phyloP scores from a whole-genome alignment of 2,888 invertebrate species.

The Penaeus monodon region DNA sequence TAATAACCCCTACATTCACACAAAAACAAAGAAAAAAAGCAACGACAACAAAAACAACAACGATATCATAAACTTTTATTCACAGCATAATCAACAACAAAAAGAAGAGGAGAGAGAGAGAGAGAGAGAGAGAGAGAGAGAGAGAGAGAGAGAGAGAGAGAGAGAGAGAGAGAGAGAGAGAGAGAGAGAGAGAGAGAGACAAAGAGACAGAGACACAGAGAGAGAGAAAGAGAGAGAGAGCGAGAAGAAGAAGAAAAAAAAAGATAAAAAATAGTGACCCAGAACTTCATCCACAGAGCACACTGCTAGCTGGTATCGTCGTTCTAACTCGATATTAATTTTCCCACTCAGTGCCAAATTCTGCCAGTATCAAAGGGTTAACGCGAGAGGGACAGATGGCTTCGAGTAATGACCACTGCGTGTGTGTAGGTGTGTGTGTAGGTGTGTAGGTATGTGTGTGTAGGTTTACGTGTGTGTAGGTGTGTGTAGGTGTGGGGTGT shows the following conservation, averaged over 20 bases:
- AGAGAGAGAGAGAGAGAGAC: conserved; percentile 29
- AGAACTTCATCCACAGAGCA: too few species aligned
- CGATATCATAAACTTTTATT: neutral
- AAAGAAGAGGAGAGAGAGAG: neutral
- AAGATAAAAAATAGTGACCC: neutral
- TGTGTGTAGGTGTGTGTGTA: too few species aligned
- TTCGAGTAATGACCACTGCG: too few species aligned
- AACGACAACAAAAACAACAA: neutral
- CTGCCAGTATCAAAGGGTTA: neutral
- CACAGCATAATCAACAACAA: neutral
- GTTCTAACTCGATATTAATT: conserved; percentile 21
- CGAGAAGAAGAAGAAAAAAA: neutral
- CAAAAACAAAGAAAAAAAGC: neutral
- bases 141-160: conserved; percentile 46
- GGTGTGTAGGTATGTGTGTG: too few species aligned
- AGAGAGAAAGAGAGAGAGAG: neutral
- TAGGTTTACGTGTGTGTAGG: too few species aligned
- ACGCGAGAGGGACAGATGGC: too few species aligned
- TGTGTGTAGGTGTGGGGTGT: too few species aligned
- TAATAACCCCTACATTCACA: too few species aligned
- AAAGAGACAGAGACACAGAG: neutral
- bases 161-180: conserved; percentile 42
- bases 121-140: conserved; percentile 28
- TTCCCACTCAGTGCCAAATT: conserved; percentile 24
- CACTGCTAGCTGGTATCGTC: neutral